Conservation (phyloP, 1,140 invertebrate species). For the Fopius arisanus region DNA sequence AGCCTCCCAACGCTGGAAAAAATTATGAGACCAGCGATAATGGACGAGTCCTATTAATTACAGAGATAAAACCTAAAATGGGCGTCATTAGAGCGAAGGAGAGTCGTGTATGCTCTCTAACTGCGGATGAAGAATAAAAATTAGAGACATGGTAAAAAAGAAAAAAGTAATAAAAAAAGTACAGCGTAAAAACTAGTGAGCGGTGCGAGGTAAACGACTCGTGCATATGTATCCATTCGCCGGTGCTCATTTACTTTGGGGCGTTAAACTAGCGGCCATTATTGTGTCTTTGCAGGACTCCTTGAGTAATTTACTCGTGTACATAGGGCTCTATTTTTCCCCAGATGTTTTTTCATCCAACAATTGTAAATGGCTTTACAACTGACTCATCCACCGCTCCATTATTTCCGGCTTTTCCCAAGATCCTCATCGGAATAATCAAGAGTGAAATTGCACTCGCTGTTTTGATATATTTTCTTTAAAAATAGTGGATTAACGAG, state of each 20-base stretch:
- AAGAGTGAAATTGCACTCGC: background rate
- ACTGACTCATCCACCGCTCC: too few species aligned
- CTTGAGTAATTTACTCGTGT: constrained; percentile 6
- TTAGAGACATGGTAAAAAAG: constrained; percentile 4
- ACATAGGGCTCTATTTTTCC: background rate
- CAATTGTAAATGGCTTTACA: background rate
- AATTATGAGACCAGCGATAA: constrained; percentile 48
- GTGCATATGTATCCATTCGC: background rate
- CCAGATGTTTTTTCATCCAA: constrained; percentile 32
- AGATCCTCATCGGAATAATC: too few species aligned
- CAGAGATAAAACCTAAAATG: constrained; percentile 57
- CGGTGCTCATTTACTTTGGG: background rate
- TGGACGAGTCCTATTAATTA: constrained; percentile 58
- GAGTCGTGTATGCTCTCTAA: constrained; percentile 3
- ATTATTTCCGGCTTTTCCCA: background rate
- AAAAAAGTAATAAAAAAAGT: constrained; percentile 24
- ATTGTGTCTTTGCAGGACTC: background rate
- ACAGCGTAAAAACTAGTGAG: background rate
- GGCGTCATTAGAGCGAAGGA: constrained; percentile 44
- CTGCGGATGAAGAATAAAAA: background rate
- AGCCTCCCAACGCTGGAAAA: constrained; percentile 39
- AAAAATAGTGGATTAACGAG: background rate
- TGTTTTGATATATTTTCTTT: background rate
- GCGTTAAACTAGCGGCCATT: background rate
- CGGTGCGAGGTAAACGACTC: background rate